A percentile compares a stretch with the other conserved stretches of the same genome.
Conservation (phyloP, 2,797 vertebrate genomes). For the Cheirogaleus major region DNA sequence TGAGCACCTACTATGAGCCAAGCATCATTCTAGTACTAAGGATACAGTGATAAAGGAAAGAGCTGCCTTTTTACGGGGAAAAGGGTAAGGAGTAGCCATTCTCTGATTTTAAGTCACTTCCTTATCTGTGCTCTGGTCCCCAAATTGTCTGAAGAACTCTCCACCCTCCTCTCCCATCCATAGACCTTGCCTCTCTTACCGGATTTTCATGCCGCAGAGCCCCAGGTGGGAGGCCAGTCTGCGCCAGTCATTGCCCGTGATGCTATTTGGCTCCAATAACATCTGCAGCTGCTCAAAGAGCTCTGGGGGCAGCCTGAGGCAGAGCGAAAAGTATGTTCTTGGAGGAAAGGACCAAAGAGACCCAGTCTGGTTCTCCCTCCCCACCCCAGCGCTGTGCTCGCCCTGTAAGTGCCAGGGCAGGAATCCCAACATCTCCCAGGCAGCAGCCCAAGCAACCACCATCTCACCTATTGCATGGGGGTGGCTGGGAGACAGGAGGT, state of each 20-base stretch:
- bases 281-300: constrained; percentile 60
- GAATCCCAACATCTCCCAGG: neutral
- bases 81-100: neutral
- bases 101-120: neutral
- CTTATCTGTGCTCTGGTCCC: neutral
- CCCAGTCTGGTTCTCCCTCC: neutral
- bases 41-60: neutral
- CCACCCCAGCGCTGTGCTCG: fast-evolving
- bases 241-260: constrained; percentile 59
- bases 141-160: neutral
- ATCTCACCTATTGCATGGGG: constrained; percentile 73
- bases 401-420: neutral
- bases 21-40: neutral
- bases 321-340: neutral
- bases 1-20: neutral
- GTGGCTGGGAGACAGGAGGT: constrained; percentile 43
- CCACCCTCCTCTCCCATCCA: fast-evolving
- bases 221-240: constrained; percentile 50
- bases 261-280: constrained; percentile 31
- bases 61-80: neutral
- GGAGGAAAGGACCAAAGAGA: neutral
- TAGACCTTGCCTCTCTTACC: neutral
- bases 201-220: constrained; percentile 10
- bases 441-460: neutral
- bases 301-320: constrained; percentile 35